A percentile compares a stretch with the other conserved stretches of the same genome.
phyloP scores from a whole-genome alignment of 1,140 invertebrate genomes.

The Meloidogyne floridensis region DNA sequence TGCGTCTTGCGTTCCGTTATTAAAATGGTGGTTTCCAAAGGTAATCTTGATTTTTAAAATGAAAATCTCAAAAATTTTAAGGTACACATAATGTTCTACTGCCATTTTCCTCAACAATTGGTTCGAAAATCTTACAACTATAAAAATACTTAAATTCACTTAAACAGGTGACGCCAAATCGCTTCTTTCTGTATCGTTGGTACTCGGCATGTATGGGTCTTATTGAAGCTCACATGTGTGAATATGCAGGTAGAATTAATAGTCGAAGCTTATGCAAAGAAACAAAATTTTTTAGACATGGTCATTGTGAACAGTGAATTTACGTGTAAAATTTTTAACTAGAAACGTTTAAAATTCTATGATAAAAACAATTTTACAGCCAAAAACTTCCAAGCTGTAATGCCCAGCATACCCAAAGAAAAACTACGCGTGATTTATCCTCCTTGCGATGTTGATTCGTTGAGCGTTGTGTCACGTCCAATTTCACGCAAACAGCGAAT shows the following conservation, averaged over 20 bases:
- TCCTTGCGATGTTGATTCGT: slow-evolving; percentile 62
- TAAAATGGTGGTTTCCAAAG: slow-evolving; percentile 63
- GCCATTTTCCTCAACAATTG: slow-evolving; percentile 64
- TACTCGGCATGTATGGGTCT: slow-evolving; percentile 60
- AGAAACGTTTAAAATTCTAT: too few relatives aligned
- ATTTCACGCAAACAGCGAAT: slow-evolving; percentile 49
- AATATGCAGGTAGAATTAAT: slow-evolving; percentile 36
- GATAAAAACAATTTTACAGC: slow-evolving; percentile 45
- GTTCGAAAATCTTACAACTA: slow-evolving; percentile 28
- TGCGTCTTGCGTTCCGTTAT: slow-evolving; percentile 63
- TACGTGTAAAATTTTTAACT: slow-evolving; percentile 48
- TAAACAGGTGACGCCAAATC: slow-evolving; percentile 50
- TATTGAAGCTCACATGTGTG: slow-evolving; percentile 57
- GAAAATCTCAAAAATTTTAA: background rate
- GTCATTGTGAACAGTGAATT: slow-evolving; percentile 65
- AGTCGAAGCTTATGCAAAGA: background rate
- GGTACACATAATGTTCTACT: slow-evolving; percentile 56
- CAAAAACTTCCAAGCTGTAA: slow-evolving; percentile 53
- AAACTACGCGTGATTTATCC: slow-evolving; percentile 64
- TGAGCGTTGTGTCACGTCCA: slow-evolving; percentile 33
- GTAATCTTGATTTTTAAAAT: slow-evolving; percentile 40
- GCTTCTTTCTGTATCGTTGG: slow-evolving; percentile 66
- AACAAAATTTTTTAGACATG: slow-evolving; percentile 42
- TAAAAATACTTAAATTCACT: background rate
- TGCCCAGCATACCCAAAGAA: slow-evolving; percentile 54